Evolutionary conservation across 2,797 vertebrate genomes (phyloP).

Genomic region (Eulemur coronatus): DNA sequence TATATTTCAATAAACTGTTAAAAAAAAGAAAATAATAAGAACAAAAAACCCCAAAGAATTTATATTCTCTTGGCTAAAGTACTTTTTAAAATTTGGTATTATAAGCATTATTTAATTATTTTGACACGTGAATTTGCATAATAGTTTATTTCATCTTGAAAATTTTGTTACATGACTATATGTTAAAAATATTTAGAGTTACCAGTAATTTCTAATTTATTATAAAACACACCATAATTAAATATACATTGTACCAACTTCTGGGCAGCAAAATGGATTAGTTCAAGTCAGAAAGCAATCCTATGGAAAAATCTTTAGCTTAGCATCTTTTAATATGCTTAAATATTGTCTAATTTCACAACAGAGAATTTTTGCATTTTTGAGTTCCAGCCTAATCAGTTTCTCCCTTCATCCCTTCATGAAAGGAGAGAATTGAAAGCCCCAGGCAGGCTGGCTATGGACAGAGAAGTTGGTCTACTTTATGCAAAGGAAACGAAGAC

Average conservation of each 20-base stretch:
- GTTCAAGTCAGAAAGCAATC: slow-evolving; percentile 36
- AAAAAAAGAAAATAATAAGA: not conserved
- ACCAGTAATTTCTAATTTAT: slow-evolving; percentile 10
- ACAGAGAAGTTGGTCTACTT: not conserved
- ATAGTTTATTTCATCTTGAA: slow-evolving; percentile 33
- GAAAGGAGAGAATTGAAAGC: not conserved
- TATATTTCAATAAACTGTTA: not conserved
- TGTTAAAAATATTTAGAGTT: slow-evolving; percentile 23
- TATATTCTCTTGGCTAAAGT: not conserved
- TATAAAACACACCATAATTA: not conserved
- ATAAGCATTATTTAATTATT: not conserved
- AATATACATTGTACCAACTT: not conserved
- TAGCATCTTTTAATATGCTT: slow-evolving; percentile 28
- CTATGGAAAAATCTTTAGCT: not conserved
- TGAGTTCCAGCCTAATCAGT: not conserved
- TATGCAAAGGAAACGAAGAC: not conserved
- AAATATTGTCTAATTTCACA: slow-evolving; percentile 41
- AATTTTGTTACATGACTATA: not conserved
- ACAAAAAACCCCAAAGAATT: not conserved
- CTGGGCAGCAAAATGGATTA: not conserved
- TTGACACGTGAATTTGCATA: not conserved
- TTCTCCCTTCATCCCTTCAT: not conserved
- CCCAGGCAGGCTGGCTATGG: not conserved
- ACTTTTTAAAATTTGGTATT: not conserved
- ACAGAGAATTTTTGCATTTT: slow-evolving; percentile 13